A percentile compares a stretch with the other conserved stretches of the same genome.
These are phyloP conservation scores for Pocillopora verrucosa DNA, from an alignment of 64 coral and sea anemone species.

Conservation along the genomic window DNA sequence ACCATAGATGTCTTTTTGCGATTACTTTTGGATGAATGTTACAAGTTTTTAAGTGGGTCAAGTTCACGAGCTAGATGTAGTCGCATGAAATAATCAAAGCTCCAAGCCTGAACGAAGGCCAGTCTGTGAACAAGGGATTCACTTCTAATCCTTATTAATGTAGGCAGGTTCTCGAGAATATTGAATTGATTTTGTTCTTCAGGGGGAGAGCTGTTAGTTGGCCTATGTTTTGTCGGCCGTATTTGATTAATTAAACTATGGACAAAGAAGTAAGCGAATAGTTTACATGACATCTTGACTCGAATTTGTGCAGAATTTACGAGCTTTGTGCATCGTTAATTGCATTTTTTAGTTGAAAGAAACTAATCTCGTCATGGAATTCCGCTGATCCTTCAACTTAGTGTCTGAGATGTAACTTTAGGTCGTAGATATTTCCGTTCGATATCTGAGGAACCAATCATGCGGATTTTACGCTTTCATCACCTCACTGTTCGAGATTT, in stretches of 20 bases:
- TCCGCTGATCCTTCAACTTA: not conserved
- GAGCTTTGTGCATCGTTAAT: not conserved
- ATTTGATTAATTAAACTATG: not conserved
- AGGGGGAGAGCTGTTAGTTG: not conserved
- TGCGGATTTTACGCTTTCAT: not conserved
- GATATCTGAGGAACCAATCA: not conserved
- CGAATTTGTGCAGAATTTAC: not conserved
- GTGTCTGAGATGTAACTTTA: not conserved
- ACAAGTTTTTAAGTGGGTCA: not conserved
- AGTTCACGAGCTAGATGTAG: not conserved
- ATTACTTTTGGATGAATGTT: not conserved
- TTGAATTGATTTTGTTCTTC: not conserved
- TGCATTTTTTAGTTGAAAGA: conserved; percentile 4
- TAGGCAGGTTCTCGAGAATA: not conserved
- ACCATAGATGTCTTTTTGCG: not conserved
- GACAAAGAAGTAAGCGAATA: conserved; percentile 6
- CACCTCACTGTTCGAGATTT: not conserved
- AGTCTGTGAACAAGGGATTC: not conserved
- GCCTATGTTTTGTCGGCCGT: not conserved
- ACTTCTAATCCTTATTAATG: not conserved
- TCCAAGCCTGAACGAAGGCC: not conserved
- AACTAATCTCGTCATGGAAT: not conserved
- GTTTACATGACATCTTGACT: conserved; percentile 2
- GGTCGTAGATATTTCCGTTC: not conserved
- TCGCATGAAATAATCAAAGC: not conserved